Base-by-base conservation (phyloP, 2,113 vertebrate species). In the Panurus biarmicus region DNA sequence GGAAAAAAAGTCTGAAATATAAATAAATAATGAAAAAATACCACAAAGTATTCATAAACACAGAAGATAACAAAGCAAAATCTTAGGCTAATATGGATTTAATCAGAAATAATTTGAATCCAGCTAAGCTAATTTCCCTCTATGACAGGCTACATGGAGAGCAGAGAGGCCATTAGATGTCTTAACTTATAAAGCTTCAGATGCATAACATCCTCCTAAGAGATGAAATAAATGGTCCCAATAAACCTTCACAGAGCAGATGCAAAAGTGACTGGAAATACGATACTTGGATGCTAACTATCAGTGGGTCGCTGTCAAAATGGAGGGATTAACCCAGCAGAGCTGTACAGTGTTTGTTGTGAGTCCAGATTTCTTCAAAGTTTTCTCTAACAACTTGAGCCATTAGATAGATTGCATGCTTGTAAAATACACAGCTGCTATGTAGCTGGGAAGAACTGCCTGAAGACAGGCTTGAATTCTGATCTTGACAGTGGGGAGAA, bases 301-400 rank as follows among this genome's bases (percentile, higher is more conserved):
- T 77, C 47, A 44, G 40, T n/a, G 67, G 90, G 92, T 88, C 82
- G 70, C 50, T 88, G 88, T 94, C 83, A 93, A 91, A 95, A 94
- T 1, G 2, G 48, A 94, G 48, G 75, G 94, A 93, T 96, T 95
- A 95, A 92, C 79, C 82, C 92, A 88, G 71, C 8, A 11, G 72
- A 90, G 65, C 57, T 91, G 24, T 33, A 42, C 7, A 56, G 67
- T 83, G 95, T 77, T 94, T 96, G 90, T 80, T 96, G 60, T 90
- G 56, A 80, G 75, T 94, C 94, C 96, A 96, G 88, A 75, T 88
- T 90, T 85, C 90, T 93, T 94, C 82, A 93, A 90, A 88, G 85
- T 70, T 77, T 95, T 80, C 90, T 77, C 44, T 73, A 86, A 90
- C 67, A 94, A 74, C 76, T 76, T 74, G 50, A 76, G 78, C 77